Percentiles rank a stretch among this genome's conserved stretches.
These are phyloP conservation scores for Pteropus alecto DNA, from an alignment of 2,113 vertebrate genomes.

Conservation along the genomic window DNA sequence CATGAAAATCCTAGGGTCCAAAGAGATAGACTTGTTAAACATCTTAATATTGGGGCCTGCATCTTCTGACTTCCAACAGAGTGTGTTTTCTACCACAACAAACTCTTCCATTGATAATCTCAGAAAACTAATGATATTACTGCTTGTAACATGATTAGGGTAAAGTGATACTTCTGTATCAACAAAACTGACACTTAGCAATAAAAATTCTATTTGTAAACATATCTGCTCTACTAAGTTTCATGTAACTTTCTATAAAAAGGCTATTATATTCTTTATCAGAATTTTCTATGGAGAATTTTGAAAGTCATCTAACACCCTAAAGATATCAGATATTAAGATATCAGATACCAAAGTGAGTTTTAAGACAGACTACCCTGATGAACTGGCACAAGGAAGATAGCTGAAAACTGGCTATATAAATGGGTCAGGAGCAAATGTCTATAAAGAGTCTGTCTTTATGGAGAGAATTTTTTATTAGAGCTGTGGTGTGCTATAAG, in stretches of 20 bases:
- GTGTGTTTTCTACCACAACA: not conserved
- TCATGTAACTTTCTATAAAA: not conserved
- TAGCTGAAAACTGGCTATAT: not conserved
- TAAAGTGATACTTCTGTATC: not conserved
- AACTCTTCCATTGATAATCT: not conserved
- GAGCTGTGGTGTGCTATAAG: not conserved
- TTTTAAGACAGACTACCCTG: not conserved
- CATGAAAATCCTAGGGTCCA: not conserved
- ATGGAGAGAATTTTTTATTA: not conserved
- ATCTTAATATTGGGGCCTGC: not conserved
- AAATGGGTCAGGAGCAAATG: not conserved
- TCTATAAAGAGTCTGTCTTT: not conserved
- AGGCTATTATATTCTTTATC: not conserved
- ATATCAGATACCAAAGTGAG: not conserved
- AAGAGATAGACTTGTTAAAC: not conserved
- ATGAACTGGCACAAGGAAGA: not conserved
- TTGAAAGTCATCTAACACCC: not conserved
- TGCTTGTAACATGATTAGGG: not conserved
- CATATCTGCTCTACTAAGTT: not conserved
- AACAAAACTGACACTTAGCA: not conserved
- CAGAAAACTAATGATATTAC: conserved; percentile 14
- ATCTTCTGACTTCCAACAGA: not conserved
- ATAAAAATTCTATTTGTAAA: conserved; percentile 20
- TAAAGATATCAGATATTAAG: not conserved
- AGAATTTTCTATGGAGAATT: conserved; percentile 16